phyloP scores from a whole-genome alignment of 2,888 invertebrate species.

The Leucozona laternaria region DNA sequence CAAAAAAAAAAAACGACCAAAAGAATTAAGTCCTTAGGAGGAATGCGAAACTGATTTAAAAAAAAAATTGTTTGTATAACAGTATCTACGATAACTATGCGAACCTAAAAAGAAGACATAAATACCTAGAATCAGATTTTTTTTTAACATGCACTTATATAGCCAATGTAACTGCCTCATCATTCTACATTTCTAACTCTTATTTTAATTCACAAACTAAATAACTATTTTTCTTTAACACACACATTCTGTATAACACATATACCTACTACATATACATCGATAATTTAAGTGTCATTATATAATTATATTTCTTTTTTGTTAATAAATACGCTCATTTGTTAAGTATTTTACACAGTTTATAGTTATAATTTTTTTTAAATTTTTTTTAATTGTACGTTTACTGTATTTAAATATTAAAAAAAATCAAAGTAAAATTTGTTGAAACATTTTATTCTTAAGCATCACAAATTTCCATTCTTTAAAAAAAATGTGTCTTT shows the following conservation, averaged over 20 bases:
- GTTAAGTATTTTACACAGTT: constrained; percentile 67
- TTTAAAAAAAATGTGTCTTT: constrained; percentile 37
- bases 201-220: not conserved
- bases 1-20: not conserved
- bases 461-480: constrained; percentile 37
- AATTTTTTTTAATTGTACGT: constrained; percentile 37
- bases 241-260: not conserved
- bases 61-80: not conserved
- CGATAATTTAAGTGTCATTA: constrained; percentile 50
- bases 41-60: not conserved
- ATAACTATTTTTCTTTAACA: not conserved
- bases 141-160: not conserved
- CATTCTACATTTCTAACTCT: not conserved
- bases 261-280: constrained; percentile 9
- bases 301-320: constrained; percentile 28
- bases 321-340: constrained; percentile 60
- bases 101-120: not conserved
- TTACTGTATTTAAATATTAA: constrained; percentile 20
- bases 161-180: constrained; percentile 14
- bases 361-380: constrained; percentile 18
- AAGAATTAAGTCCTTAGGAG: not conserved
- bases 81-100: not conserved
- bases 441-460: constrained; percentile 40
- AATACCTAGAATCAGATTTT: not conserved
- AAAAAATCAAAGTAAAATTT: constrained; percentile 15